These are phyloP conservation scores for Chymomyza fuscimana DNA, from an alignment of 2,888 invertebrate species.

Conservation along the genomic window DNA sequence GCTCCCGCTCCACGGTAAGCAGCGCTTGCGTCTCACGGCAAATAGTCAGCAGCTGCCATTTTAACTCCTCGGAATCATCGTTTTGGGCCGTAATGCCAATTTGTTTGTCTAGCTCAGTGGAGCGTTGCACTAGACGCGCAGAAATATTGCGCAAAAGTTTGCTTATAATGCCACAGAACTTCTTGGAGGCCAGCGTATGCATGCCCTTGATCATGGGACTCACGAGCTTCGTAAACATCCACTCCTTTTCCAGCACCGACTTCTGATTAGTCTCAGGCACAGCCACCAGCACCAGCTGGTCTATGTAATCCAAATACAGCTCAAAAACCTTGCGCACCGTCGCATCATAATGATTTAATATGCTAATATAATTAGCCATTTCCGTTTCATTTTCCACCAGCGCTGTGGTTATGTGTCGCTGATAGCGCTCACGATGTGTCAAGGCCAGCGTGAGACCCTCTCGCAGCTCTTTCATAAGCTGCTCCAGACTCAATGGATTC, in stretches of 20 bases:
- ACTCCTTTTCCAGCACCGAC: conserved; percentile 90
- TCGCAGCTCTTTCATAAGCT: conserved; percentile 93
- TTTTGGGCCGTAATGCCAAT: conserved; percentile 71
- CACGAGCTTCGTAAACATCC: conserved; percentile 90
- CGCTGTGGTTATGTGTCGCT: conserved; percentile 84
- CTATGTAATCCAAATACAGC: conserved; percentile 92
- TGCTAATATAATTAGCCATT: conserved; percentile 81
- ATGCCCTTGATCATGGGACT: conserved; percentile 89
- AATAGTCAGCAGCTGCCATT: conserved; percentile 80
- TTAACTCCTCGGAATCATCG: conserved; percentile 72
- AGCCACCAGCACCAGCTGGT: conserved; percentile 86
- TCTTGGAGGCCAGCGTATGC: conserved; percentile 86
- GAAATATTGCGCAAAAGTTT: conserved; percentile 80
- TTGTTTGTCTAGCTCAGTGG: conserved; percentile 79
- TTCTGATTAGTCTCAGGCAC: conserved; percentile 82
- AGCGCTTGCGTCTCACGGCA: conserved; percentile 90
- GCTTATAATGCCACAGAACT: conserved; percentile 85
- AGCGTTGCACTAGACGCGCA: conserved; percentile 79
- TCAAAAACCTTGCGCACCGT: conserved; percentile 88
- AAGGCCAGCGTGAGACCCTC: conserved; percentile 93
- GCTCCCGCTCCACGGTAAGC: conserved; percentile 89
- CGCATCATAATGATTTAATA: conserved; percentile 87
- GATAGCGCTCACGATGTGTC: conserved; percentile 88
- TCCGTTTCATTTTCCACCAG: conserved; percentile 81
- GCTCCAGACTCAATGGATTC: conserved; percentile 91